phyloP scores from a whole-genome alignment of 2,113 vertebrate genomes.

The Tiliqua scincoides region DNA sequence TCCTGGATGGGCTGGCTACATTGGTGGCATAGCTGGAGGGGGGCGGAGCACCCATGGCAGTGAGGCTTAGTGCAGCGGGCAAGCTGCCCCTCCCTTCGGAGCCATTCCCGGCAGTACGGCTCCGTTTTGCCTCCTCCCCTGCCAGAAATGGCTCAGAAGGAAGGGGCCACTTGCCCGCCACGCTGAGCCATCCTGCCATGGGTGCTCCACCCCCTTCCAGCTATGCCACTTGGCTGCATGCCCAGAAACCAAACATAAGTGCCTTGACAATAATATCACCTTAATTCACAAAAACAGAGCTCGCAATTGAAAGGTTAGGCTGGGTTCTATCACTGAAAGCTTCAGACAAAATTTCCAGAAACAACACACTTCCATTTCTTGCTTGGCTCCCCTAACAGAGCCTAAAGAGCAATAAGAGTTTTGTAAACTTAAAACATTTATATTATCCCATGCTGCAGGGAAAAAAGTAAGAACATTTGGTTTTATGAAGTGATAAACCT shows the following conservation, averaged over 20 bases:
- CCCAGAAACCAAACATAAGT: not conserved
- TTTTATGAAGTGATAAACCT: constrained; percentile 19
- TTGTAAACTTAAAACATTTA: not conserved
- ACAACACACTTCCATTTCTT: not conserved
- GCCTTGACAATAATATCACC: not conserved
- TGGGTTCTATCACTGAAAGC: not conserved
- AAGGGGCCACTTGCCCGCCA: too few relatives aligned
- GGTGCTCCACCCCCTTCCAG: not conserved
- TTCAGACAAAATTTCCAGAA: not conserved
- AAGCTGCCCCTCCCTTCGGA: too few relatives aligned
- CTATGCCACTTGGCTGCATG: not conserved
- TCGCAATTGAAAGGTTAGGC: not conserved
- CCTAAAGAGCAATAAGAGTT: not conserved
- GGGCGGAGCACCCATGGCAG: too few relatives aligned
- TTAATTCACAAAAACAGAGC: not conserved
- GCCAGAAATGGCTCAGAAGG: too few relatives aligned
- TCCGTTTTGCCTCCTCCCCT: not conserved
- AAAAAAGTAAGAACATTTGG: not conserved
- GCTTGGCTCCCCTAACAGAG: not conserved
- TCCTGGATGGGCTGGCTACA: too few relatives aligned
- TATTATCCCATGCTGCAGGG: not conserved
- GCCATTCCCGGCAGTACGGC: too few relatives aligned
- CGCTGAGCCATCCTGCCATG: too few relatives aligned
- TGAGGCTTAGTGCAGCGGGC: too few relatives aligned
- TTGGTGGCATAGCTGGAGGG: too few relatives aligned